Percentiles rank a stretch among this genome's conserved stretches.
Evolutionary conservation across 2,797 vertebrate species (phyloP).

Genomic region (Melanogrammus aeglefinus): DNA sequence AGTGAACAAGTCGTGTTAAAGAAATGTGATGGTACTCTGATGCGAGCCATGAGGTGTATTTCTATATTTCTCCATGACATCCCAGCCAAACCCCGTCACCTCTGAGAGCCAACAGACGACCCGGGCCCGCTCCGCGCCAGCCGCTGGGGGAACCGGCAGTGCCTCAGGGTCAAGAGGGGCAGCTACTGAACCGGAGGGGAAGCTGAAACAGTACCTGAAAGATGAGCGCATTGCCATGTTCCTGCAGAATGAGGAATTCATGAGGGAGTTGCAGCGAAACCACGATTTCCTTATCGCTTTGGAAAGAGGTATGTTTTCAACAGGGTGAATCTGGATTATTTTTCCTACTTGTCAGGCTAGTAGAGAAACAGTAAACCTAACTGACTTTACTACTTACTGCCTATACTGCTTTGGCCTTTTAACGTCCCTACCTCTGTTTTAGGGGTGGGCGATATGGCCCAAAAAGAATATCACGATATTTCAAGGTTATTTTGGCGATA

Average conservation of each 20-base stretch:
- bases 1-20: background rate
- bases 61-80: constrained; percentile 15
- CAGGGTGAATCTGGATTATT: background rate
- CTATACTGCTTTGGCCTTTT: too few species aligned
- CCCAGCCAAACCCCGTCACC: constrained; percentile 64
- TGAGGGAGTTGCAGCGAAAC: constrained; percentile 95
- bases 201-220: constrained; percentile 93
- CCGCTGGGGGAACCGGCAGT: constrained; percentile 38
- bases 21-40: background rate
- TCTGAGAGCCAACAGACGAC: constrained; percentile 53
- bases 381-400: background rate
- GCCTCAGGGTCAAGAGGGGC: constrained; percentile 47
- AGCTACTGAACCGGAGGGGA: constrained; percentile 82
- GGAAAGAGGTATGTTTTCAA: constrained; percentile 84
- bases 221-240: constrained; percentile 94
- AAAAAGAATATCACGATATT: too few species aligned
- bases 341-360: background rate
- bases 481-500: too few species aligned
- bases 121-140: constrained; percentile 33
- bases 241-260: constrained; percentile 96
- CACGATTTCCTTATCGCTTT: constrained; percentile 92
- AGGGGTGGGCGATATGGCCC: too few species aligned
- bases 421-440: too few species aligned
- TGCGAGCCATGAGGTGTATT: background rate
- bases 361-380: too few species aligned